These are phyloP conservation scores for Nesospiza acunhae DNA, from an alignment of 2,113 vertebrate species.

Conservation along the genomic window DNA sequence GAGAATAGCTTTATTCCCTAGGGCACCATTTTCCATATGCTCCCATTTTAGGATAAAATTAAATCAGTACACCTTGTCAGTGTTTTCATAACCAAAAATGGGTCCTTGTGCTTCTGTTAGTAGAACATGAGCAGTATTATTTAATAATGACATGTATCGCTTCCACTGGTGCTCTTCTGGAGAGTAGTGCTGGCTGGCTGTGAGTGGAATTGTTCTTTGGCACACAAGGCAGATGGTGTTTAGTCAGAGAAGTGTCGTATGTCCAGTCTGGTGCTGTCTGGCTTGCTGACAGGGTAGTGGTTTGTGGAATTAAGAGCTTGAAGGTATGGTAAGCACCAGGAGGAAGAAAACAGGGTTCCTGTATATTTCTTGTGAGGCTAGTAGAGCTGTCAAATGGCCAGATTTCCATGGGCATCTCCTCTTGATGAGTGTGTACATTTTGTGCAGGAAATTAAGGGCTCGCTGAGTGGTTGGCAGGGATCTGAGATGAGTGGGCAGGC, in stretches of 20 bases:
- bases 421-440: neutral
- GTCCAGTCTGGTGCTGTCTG: neutral
- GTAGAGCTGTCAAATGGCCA: neutral
- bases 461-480: rapidly evolving
- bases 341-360: neutral
- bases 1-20: neutral
- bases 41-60: neutral
- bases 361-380: rapidly evolving
- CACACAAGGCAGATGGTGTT: neutral
- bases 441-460: neutral
- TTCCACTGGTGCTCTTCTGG: neutral
- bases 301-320: neutral
- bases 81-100: constrained; percentile 27
- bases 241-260: neutral
- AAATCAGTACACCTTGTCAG: constrained; percentile 9
- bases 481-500: neutral
- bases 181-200: neutral
- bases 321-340: neutral
- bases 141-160: neutral
- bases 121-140: neutral
- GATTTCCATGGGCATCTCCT: neutral
- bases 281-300: neutral
- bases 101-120: neutral
- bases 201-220: neutral
- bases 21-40: constrained; percentile 6